Evolutionary conservation across 2,797 vertebrate genomes (phyloP), one percentile per base, ranked within the genome.

Genomic region (Crocidura indochinensis): DNA sequence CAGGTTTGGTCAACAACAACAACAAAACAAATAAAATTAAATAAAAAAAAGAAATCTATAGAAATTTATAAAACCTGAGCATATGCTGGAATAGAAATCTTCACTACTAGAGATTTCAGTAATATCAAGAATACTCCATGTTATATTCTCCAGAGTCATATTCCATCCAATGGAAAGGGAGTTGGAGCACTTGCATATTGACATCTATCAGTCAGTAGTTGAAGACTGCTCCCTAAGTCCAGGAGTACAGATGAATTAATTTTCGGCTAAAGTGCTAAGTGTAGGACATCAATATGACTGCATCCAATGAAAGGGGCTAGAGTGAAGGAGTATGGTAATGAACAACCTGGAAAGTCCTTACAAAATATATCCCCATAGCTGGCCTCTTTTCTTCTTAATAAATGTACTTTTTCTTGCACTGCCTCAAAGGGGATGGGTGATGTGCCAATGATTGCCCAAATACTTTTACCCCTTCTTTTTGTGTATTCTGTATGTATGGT

Each of bases 1-100:
- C 38, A 38, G 38, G 38, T 38, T 38, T 38, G 38, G 38, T 5
- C 38, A 38, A 38, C 38, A 38, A 38, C 38, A 38, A 38, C 38
- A 38, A 38, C 38, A 38, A 38, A 38, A 38, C 38, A 38, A 38
- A 38, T 38, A 38, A 38, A 38, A 38, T 38, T 38, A 38, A 38
- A 38, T 38, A 38, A 38, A 38, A 38, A 38, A 38, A 38, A 38
- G 38, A 38, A 38, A n/a, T 12, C 17, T 22, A 68, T 24, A 12
- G 53, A 62, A 71, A n/a, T 65, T 69, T 86, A 47, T 14, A 77
- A 80, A 80, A 91, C 38, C n/a, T n/a, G 31, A 65, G 51, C 27
- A 27, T 3, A 24, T 64, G 3, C n/a, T 73, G 27, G n/a, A 64
- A 47, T 27, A 77, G 9, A 85, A 88, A 74, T 65, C 19, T 29